These are phyloP conservation scores for Hormaphis cornu DNA, from an alignment of 1,140 invertebrate species.

Conservation along the genomic window DNA sequence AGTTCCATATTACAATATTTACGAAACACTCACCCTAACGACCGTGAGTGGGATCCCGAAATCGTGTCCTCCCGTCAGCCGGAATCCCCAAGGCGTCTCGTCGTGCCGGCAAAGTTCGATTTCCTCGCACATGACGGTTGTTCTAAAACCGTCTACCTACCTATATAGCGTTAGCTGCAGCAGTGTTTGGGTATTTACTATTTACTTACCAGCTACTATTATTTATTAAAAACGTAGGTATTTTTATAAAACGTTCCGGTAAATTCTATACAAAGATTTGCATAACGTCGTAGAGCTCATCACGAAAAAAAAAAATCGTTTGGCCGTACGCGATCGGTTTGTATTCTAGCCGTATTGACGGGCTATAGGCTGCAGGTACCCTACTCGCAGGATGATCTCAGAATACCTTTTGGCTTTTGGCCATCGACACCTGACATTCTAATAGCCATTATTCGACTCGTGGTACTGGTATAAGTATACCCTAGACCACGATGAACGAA, in stretches of 20 bases:
- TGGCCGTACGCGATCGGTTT: background rate
- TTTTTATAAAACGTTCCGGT: background rate
- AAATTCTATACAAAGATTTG: conserved; percentile 18
- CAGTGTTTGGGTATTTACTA: no score
- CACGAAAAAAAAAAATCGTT: background rate
- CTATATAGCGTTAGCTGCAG: no score
- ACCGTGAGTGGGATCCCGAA: conserved; percentile 71
- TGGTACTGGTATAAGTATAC: no score
- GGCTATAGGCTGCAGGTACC: background rate
- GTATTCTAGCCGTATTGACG: background rate
- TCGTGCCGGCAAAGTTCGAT: conserved; percentile 41
- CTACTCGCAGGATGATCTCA: conserved; percentile 25
- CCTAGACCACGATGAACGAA: no score
- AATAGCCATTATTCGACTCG: background rate
- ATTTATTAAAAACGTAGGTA: background rate
- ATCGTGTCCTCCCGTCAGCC: conserved; percentile 72
- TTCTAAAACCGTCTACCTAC: no score
- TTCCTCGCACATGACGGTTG: conserved; percentile 39
- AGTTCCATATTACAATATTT: background rate
- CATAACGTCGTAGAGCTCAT: conserved; percentile 11
- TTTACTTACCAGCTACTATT: background rate
- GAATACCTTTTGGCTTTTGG: conserved; percentile 26
- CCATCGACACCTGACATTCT: conserved; percentile 30
- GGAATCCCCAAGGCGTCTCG: conserved; percentile 72
- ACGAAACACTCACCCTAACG: conserved; percentile 57